Evolutionary conservation across 2,113 vertebrate genomes (phyloP).

Genomic region (Plectropomus leopardus): DNA sequence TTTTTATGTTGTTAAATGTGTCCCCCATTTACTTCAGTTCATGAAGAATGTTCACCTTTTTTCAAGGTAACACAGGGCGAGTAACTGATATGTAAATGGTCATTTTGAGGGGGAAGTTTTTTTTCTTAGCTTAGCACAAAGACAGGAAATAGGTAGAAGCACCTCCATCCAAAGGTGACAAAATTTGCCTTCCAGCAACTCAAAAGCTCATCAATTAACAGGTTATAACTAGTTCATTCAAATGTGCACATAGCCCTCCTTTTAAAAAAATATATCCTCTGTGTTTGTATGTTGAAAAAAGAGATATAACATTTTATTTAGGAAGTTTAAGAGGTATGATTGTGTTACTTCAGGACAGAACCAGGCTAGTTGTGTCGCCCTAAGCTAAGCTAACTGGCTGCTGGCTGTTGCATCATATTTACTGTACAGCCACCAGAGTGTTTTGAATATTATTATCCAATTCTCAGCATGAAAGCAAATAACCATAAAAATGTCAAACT

Average conservation of each 20-base stretch:
- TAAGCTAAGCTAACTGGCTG: not conserved
- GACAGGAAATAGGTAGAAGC: too few species aligned
- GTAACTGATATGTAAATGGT: too few species aligned
- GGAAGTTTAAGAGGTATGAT: not conserved
- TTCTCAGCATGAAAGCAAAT: not conserved
- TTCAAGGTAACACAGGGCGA: too few species aligned
- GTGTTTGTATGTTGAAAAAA: too few species aligned
- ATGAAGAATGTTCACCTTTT: too few species aligned
- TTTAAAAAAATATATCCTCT: too few species aligned
- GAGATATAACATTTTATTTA: not conserved
- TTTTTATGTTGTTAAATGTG: too few species aligned
- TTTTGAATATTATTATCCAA: not conserved
- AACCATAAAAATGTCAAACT: not conserved
- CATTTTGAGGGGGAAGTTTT: too few species aligned
- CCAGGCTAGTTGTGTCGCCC: not conserved
- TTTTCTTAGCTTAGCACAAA: not conserved
- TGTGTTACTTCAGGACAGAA: not conserved
- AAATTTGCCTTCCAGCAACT: not conserved
- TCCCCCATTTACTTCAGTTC: too few species aligned
- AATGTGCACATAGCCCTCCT: too few species aligned
- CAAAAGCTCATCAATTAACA: not conserved
- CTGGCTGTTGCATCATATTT: not conserved
- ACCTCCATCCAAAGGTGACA: not conserved
- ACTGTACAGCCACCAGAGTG: not conserved
- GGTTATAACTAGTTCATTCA: too few species aligned